Conservation (phyloP, 2,797 vertebrate genomes). For the Alfaro cultratus region DNA sequence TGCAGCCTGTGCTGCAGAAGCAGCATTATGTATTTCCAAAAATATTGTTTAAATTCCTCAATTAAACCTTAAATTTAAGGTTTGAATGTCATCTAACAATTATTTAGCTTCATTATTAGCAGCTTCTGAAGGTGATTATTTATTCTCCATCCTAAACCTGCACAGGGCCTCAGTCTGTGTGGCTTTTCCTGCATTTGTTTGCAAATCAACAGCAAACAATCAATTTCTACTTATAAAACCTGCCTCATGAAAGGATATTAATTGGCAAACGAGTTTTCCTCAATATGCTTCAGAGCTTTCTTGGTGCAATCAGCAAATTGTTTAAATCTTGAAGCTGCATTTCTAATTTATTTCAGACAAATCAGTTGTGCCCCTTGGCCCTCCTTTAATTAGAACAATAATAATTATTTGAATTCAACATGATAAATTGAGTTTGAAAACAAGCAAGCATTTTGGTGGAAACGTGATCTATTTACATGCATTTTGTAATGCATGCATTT, state of each 20-base stretch:
- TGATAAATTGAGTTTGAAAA: conserved; percentile 7
- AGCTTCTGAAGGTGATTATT: conserved; percentile 9
- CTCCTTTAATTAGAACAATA: conserved; percentile 11
- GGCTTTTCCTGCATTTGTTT: conserved; percentile 44
- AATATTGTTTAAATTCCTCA: conserved; percentile 13
- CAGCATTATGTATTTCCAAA: conserved; percentile 23
- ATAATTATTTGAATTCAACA: conserved; percentile 25
- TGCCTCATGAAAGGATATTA: conserved; percentile 7
- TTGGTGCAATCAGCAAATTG: conserved; percentile 27
- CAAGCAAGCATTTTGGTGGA: neutral
- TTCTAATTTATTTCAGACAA: conserved; percentile 17
- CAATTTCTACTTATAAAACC: neutral
- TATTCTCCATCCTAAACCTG: conserved; percentile 33
- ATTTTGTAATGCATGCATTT: conserved; percentile 3
- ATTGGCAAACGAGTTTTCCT: conserved; percentile 8
- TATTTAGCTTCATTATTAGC: conserved; percentile 26
- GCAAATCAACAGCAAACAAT: conserved; percentile 7
- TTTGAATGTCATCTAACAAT: conserved; percentile 17
- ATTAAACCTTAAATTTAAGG: neutral
- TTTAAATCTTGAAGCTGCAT: conserved; percentile 37
- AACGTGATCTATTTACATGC: conserved; percentile 6
- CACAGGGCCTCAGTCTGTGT: conserved; percentile 68
- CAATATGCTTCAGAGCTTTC: conserved; percentile 24
- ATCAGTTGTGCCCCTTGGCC: conserved; percentile 6
- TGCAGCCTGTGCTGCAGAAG: conserved; percentile 51